phyloP scores from a whole-genome alignment of 2,797 vertebrate species.

The Acanthurus leucopareius region DNA sequence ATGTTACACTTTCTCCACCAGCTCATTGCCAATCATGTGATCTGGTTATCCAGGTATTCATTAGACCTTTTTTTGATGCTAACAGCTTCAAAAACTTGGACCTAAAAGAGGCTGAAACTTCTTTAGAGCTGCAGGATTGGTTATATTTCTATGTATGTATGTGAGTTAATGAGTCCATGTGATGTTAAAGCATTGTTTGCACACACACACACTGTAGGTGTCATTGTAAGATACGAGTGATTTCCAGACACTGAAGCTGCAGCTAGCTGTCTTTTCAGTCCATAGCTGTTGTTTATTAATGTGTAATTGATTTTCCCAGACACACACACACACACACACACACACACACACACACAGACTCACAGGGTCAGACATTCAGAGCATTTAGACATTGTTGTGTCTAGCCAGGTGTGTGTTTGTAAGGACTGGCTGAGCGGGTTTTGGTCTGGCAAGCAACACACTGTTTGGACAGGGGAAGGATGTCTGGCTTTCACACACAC shows the following conservation, averaged over 20 bases:
- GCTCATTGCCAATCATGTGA: no score
- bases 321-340: constrained; percentile 23
- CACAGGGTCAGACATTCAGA: constrained; percentile 49
- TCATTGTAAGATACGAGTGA: no score
- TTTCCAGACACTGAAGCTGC: constrained; percentile 11
- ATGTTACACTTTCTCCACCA: background rate
- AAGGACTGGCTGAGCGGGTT: constrained; percentile 70
- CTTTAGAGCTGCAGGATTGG: no score
- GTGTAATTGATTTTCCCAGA: constrained; percentile 46
- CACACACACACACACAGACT: constrained; percentile 22
- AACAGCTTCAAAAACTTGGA: no score
- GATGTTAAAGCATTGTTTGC: no score
- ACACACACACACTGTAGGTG: background rate
- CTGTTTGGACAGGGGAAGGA: constrained; percentile 65
- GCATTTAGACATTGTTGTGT: constrained; percentile 75
- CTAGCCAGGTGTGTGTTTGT: constrained; percentile 60
- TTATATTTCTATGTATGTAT: no score
- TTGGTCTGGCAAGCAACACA: constrained; percentile 62
- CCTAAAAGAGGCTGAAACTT: no score
- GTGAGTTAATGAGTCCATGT: no score
- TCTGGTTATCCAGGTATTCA: no score
- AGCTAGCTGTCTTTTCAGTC: constrained; percentile 32
- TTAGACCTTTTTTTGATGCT: no score
- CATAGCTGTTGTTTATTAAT: constrained; percentile 41
- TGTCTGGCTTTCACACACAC: constrained; percentile 41